Evolutionary conservation across 2,888 invertebrate genomes (phyloP).

Genomic region (Steinernema scapterisci): DNA sequence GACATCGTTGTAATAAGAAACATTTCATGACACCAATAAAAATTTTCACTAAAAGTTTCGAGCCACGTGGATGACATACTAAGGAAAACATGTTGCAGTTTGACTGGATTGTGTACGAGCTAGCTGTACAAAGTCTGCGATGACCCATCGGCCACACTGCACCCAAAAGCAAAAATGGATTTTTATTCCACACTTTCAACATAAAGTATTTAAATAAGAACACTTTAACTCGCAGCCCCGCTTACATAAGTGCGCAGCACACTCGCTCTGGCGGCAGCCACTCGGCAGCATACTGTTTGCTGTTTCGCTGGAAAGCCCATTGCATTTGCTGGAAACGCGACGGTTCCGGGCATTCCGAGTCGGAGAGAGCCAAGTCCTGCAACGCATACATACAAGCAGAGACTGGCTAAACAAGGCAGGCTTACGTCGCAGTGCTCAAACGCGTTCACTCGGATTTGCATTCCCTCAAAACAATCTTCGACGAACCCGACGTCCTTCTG

Average conservation of each 20-base stretch:
- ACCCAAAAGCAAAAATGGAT: background rate
- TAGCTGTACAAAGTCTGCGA: no score
- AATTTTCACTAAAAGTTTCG: no score
- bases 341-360: slow-evolving; percentile 51
- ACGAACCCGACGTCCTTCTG: slow-evolving; percentile 38
- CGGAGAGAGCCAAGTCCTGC: slow-evolving; percentile 60
- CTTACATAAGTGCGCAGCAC: slow-evolving; percentile 56
- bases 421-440: slow-evolving; percentile 60
- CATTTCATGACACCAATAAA: no score
- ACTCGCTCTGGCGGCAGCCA: slow-evolving; percentile 56
- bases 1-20: no score
- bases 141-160: no score
- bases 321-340: slow-evolving; percentile 60
- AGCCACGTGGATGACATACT: no score
- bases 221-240: background rate
- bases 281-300: slow-evolving; percentile 43
- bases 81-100: no score
- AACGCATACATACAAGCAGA: background rate
- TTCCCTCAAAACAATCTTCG: slow-evolving; percentile 60
- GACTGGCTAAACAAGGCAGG: no score
- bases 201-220: no score
- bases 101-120: no score
- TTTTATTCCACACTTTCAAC: slow-evolving; percentile 6
- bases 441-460: slow-evolving; percentile 60
- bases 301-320: slow-evolving; percentile 52